Evolutionary conservation across 2,888 invertebrate genomes (phyloP), one percentile per base, ranked within the genome.

Genomic region (Nomada flava): DNA sequence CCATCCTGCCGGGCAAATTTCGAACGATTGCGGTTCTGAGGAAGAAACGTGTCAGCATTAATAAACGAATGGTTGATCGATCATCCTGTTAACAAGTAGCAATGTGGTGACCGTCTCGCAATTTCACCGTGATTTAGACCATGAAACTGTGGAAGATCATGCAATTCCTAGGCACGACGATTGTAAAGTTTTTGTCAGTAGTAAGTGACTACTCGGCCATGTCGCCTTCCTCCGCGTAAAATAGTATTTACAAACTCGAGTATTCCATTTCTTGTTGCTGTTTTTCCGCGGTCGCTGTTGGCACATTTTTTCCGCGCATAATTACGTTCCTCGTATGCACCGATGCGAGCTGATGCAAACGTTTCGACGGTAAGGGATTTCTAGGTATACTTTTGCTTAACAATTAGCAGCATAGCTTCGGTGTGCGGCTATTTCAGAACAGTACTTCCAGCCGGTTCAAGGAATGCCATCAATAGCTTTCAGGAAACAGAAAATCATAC

Each of bases 1-100:
- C 5, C 5, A 50, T 50, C 7, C 15, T 50, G 15, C 4, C 13
- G 15, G 15, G 18, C 15, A 50, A 36, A 36, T 26, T 26, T 26
- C 7, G 36, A 29, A 29, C 29, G 29, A 29, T 0, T 29, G 29
- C 29, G 29, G 29, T 29, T 29, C 5, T 11, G 4, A 1, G 18
- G 18, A 50, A 15, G 50, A 15, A 90, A 88, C 85, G 83, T 84
- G 89, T 89, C 88, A 72, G 23, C 10, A 29, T 57, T 5, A 13
- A 15, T 44, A 44, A 10, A 11, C n/a, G 42, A 62, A 42, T 11
- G n/a, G 13, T 62, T 5, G 44, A 20, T 65, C 55, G 44, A 71
- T 18, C 55, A 26, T 62, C 67, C 64, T 23, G 26, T 29, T 60
- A n/a, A 23, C 20, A 52, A 23, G 42, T 23, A 9, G 26, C 47